Conservation (phyloP, 1,140 invertebrate genomes). For the Drosophila tristis region DNA sequence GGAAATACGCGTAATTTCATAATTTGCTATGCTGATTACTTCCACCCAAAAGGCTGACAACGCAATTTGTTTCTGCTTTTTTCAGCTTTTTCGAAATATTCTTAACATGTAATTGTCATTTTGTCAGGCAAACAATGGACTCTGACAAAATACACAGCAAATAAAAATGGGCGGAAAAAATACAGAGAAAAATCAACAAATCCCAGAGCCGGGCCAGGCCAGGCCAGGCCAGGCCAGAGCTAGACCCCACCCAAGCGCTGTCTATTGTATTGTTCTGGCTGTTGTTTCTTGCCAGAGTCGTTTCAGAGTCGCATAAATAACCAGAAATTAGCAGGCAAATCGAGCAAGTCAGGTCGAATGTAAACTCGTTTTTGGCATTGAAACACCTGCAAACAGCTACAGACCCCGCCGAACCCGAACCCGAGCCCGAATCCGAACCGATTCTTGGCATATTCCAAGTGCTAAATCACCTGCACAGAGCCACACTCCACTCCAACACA, state of each 20-base stretch:
- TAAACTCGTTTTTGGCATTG: constrained; percentile 67
- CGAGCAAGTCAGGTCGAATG: constrained; percentile 64
- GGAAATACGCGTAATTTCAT: constrained; percentile 47
- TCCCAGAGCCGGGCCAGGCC: neutral
- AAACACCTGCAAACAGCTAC: constrained; percentile 63
- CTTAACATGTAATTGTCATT: constrained; percentile 76
- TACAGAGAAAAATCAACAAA: constrained; percentile 37
- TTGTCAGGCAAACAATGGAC: constrained; percentile 72
- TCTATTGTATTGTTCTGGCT: constrained; percentile 49
- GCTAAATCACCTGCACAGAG: constrained; percentile 67
- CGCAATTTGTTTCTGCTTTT: constrained; percentile 69
- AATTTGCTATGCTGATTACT: constrained; percentile 51
- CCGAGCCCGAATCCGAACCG: neutral
- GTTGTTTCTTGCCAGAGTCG: constrained; percentile 38
- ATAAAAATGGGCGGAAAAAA: constrained; percentile 9
- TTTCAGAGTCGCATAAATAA: constrained; percentile 60
- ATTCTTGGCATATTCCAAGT: constrained; percentile 47
- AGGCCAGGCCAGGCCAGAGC: constrained; percentile 2
- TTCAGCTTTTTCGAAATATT: constrained; percentile 62
- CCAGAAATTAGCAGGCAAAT: constrained; percentile 75
- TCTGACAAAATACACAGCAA: constrained; percentile 18
- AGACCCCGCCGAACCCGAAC: neutral
- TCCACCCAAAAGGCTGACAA: constrained; percentile 50
- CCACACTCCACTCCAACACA: too few relatives aligned
- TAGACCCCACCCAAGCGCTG: constrained; percentile 36